Base-by-base conservation (phyloP, 53 echinoderm and acorn worm genomes). In the Temnopleurus reevesii region DNA sequence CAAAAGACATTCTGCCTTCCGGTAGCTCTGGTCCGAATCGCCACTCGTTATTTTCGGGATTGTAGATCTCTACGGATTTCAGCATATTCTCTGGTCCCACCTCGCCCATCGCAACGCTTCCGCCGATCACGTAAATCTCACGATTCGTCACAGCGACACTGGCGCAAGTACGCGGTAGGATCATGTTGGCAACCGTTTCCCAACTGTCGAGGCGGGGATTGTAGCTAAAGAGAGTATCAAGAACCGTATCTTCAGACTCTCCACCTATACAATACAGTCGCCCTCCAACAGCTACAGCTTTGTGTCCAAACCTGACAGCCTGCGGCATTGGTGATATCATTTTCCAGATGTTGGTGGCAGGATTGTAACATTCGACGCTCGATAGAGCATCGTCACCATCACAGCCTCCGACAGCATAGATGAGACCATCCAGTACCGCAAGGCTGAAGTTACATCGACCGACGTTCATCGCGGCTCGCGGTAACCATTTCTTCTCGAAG, bases 1-100 rank as follows among this genome's bases (percentile, higher is more conserved):
- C 76, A 84, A 89, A 94, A 46, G 93, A 94, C 89, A 94, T 89
- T 33, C 96, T 93, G 4, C 95, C 99, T 77, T 99, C 99, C 8
- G 96, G 96, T 6, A 99, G 92, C 92, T 99, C 99, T 1, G 99
- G 99, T 29, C 99, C 99, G 77, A 99, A 99, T n/a, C 96, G 87
- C 99, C 99, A 99, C 83, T 99, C 99, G 64, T 99, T 99, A n/a
- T 92, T 90, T 13, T 94, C 96, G 12, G 99, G 99, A 76, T 96
- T 94, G 89, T 95, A 99, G 90, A 99, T 99, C 81, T 99, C 99
- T 46, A 99, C 99, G 7, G 99, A 99, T 60, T 99, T 99, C 25
- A 99, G 90, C 99, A 99, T 99, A 49, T 99, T 99, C 59, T 99
- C 99, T 28, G 99, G 96, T 53, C 93, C 91, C 33, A 91, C 94